These are phyloP conservation scores for Drosophila ficusphila DNA, from an alignment of 1,140 invertebrate species.

Conservation along the genomic window DNA sequence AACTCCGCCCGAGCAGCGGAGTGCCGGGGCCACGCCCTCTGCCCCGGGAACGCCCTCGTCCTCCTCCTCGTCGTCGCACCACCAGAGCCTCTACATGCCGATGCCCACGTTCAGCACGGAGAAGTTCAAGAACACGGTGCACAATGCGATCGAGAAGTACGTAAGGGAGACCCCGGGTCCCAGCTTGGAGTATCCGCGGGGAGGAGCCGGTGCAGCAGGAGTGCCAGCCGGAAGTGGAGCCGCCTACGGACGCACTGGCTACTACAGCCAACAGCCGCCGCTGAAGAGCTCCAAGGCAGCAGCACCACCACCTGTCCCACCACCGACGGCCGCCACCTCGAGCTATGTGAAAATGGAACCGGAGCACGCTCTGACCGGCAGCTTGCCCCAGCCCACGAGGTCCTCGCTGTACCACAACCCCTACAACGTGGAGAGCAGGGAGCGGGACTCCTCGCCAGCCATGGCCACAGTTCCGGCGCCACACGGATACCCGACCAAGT, in stretches of 20 bases:
- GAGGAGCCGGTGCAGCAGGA: neutral
- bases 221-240: neutral
- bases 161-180: slow-evolving; percentile 55
- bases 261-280: slow-evolving; percentile 11
- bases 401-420: slow-evolving; percentile 75
- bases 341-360: slow-evolving; percentile 52
- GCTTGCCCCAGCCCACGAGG: slow-evolving; percentile 36
- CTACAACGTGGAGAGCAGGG: slow-evolving; percentile 52
- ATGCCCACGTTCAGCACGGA: slow-evolving; percentile 74
- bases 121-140: slow-evolving; percentile 69
- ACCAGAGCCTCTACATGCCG: slow-evolving; percentile 75
- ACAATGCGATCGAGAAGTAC: slow-evolving; percentile 72
- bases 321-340: slow-evolving; percentile 12
- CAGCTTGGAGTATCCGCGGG: slow-evolving; percentile 50
- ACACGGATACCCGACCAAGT: slow-evolving; percentile 70
- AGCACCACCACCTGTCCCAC: neutral
- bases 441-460: slow-evolving; percentile 44
- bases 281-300: slow-evolving; percentile 9
- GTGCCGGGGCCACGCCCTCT: slow-evolving; percentile 31
- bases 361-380: slow-evolving; percentile 27
- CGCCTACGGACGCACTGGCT: slow-evolving; percentile 2
- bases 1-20: slow-evolving; percentile 41
- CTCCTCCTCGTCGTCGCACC: slow-evolving; percentile 29
- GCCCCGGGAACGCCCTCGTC: slow-evolving; percentile 11
- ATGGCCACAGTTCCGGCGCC: slow-evolving; percentile 40